A percentile compares a stretch with the other conserved stretches of the same genome.
Evolutionary conservation across 2,888 invertebrate species (phyloP).

Genomic region (Eudasyphora cyanicolor): DNA sequence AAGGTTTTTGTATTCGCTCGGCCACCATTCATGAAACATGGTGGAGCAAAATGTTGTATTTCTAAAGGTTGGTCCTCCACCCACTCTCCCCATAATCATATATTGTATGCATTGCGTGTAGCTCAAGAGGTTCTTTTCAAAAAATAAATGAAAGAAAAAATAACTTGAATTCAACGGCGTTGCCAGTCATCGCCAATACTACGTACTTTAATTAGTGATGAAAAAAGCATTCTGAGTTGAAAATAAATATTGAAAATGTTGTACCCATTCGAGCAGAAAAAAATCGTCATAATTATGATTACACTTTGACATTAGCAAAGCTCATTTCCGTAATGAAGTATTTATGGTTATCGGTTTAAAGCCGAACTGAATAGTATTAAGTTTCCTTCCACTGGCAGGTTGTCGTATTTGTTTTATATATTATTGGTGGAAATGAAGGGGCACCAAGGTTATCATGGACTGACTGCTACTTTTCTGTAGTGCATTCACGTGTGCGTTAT

Average conservation of each 20-base stretch:
- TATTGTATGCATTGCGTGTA: slow-evolving; percentile 61
- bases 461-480: too few species aligned
- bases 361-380: neutral
- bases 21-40: neutral
- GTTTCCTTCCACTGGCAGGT: neutral
- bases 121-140: slow-evolving; percentile 57
- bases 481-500: slow-evolving; percentile 9
- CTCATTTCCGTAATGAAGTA: slow-evolving; percentile 35
- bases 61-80: slow-evolving; percentile 28
- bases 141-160: neutral
- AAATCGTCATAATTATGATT: slow-evolving; percentile 60
- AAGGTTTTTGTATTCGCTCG: slow-evolving; percentile 12
- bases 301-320: slow-evolving; percentile 38
- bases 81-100: neutral
- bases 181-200: neutral
- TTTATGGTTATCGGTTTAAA: slow-evolving; percentile 2
- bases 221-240: neutral
- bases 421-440: neutral
- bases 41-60: neutral
- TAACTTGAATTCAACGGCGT: too few species aligned
- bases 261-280: slow-evolving; percentile 26
- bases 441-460: neutral
- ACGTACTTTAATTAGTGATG: neutral
- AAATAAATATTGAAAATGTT: neutral
- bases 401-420: slow-evolving; percentile 6